Percentiles rank a stretch among this genome's conserved stretches.
Conservation (phyloP, 2,113 vertebrate genomes). For the Willisornis vidua region DNA sequence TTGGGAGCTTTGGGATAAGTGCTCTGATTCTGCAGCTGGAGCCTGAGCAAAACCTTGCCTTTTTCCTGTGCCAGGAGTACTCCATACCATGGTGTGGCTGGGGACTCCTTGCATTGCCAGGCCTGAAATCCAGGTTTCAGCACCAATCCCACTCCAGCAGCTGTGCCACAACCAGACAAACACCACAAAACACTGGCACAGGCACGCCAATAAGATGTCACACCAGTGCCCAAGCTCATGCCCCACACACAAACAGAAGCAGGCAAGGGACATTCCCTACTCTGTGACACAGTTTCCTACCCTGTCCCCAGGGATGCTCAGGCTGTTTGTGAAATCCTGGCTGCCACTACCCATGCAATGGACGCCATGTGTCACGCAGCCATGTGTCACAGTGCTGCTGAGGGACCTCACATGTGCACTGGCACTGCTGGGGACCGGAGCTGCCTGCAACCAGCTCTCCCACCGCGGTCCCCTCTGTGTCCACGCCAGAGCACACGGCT, state of each 20-base stretch:
- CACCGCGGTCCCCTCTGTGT: not conserved
- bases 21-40: not conserved
- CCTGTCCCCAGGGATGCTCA: not conserved
- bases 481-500: not conserved
- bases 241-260: fast-evolving
- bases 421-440: not conserved
- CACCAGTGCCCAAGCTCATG: not conserved
- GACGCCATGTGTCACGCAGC: not conserved
- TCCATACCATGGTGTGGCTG: fast-evolving
- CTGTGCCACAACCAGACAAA: not conserved
- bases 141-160: not conserved
- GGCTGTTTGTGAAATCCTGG: not conserved
- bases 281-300: not conserved
- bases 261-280: not conserved
- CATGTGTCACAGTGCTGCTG: not conserved
- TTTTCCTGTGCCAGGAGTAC: not conserved
- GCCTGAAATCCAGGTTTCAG: fast-evolving
- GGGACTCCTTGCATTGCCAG: not conserved
- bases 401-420: not conserved
- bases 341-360: not conserved
- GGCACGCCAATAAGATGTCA: not conserved
- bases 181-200: not conserved
- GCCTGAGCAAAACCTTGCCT: not conserved
- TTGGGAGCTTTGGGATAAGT: not conserved
- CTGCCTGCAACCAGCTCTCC: not conserved